Base-by-base conservation (phyloP, 2,888 invertebrate genomes). In the Drosophila crucigera region DNA sequence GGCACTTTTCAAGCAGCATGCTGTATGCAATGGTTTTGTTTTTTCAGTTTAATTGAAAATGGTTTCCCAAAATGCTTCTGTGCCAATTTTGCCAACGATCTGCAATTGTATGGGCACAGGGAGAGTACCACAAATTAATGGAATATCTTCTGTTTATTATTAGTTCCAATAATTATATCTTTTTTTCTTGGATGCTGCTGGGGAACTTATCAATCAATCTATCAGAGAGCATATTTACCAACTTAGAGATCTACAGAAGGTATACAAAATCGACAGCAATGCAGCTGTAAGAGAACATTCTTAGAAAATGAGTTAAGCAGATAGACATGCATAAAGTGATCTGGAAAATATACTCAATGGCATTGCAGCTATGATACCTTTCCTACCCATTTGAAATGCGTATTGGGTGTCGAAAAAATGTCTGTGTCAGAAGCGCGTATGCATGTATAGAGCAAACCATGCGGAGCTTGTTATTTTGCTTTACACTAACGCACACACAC, bases 401-500 rank as follows among this genome's bases (percentile, higher is more conserved):
- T 62, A 43, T 43, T 59, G 33, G 41, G 66, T 65, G 50, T 62
- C 16, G n/a, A n/a, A 68, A 65, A 80, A 77, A 79, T 82, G 79
- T 72, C 77, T 84, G 66, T 68, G 71, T 67, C 77, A 68, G 68
- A 70, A 68, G 59, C 66, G 68, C 47, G 54, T 68, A 58, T 59
- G 79, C 50, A 55, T 71, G 49, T 58, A 22, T 78, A 28, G 58
- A 67, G 65, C 70, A 31, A 55, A 58, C 66, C 52, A 77, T 55
- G 66, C 70, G 79, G 60, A 68, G 62, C 62, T 72, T 63, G 65
- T 53, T 78, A 62, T 58, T 77, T 63, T 25, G 33, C 63, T 58
- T 58, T 82, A 63, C 62, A 59, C 62, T 65, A 71, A 66, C 58
- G 66, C 41, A 52, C 56, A 31, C 60, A 31, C 60, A 30, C 30